Evolutionary conservation across 1,140 invertebrate genomes (phyloP).

Genomic region (Leptinotarsa lineolata): DNA sequence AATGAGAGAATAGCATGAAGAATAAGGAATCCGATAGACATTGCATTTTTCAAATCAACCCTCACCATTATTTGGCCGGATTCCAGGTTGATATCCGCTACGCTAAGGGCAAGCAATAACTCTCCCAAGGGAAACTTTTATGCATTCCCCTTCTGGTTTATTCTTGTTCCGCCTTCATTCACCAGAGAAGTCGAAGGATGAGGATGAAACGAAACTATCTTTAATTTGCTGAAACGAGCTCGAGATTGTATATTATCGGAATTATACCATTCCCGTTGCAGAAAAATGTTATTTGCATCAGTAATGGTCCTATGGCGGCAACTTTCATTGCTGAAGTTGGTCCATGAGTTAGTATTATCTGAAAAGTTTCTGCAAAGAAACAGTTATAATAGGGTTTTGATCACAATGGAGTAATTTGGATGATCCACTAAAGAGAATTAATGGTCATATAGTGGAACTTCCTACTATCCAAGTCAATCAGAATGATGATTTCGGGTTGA

Average conservation of each 20-base stretch:
- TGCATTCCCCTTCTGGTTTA: background rate
- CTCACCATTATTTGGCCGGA: background rate
- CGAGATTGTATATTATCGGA: background rate
- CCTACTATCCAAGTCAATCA: no score
- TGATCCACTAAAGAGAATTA: no score
- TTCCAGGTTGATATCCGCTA: background rate
- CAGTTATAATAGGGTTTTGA: no score
- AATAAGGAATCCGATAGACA: background rate
- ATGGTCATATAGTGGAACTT: no score
- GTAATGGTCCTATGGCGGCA: background rate
- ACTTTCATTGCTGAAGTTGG: background rate
- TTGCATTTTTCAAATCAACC: constrained; percentile 5
- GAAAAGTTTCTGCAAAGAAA: background rate
- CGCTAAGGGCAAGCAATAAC: background rate
- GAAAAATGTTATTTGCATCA: background rate
- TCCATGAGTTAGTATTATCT: background rate
- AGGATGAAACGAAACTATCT: background rate
- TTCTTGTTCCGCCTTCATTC: background rate
- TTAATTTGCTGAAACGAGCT: background rate
- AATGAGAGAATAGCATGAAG: no score
- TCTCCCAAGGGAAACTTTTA: background rate
- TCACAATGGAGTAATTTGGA: no score
- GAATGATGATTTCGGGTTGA: no score
- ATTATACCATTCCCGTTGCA: background rate
- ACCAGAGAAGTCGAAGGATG: background rate